Conservation (phyloP, 2,797 vertebrate genomes). For the Pyrocephalus nanus region DNA sequence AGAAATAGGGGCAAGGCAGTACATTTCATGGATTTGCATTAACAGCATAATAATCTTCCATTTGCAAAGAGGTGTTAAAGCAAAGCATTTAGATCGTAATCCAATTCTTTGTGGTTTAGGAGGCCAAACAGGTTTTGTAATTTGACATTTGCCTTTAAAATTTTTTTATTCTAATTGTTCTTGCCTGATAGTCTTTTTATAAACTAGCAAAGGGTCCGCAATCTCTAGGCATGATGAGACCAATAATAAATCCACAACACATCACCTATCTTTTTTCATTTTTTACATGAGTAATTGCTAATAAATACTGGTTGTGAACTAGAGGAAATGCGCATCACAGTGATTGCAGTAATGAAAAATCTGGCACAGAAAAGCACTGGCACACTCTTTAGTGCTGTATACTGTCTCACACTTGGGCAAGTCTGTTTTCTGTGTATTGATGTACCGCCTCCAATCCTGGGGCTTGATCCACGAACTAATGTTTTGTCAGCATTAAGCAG, state of each 20-base stretch:
- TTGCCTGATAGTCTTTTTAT: neutral
- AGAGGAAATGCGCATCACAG: neutral
- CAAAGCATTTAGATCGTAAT: neutral
- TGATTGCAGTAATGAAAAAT: neutral
- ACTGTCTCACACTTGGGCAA: neutral
- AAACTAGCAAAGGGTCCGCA: neutral
- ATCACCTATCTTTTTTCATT: neutral
- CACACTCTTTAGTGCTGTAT: accelerated
- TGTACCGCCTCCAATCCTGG: neutral
- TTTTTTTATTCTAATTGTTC: neutral
- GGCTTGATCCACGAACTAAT: neutral
- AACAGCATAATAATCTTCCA: slow-evolving; percentile 9
- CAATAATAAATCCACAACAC: neutral
- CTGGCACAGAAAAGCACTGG: neutral
- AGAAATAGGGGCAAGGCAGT: neutral
- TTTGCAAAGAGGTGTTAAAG: neutral
- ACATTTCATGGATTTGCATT: slow-evolving; percentile 19
- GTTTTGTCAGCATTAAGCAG: neutral
- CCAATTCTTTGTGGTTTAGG: neutral
- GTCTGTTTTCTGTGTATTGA: neutral
- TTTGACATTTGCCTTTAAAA: neutral
- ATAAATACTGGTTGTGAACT: neutral
- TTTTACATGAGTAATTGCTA: neutral
- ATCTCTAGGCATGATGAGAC: neutral
- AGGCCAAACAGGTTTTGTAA: neutral